Conservation (phyloP, 1,140 invertebrate species). For the Heliconius nattereri region DNA sequence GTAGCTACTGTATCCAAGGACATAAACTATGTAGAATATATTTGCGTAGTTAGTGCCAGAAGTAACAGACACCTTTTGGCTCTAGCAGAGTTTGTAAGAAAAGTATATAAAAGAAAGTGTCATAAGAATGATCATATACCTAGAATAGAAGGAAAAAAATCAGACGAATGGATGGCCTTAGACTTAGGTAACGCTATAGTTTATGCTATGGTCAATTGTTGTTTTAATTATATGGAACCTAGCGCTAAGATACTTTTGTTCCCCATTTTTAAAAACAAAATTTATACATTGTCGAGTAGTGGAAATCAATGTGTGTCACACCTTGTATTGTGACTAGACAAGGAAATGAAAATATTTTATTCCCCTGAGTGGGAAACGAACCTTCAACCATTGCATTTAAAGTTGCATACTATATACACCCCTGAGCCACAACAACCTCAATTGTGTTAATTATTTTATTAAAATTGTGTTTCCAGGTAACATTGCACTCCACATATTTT, state of each 20-base stretch:
- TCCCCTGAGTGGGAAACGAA: no score
- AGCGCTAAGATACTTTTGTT: background rate
- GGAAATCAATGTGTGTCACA: no score
- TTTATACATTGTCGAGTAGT: no score
- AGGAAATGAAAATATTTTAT: no score
- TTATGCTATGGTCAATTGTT: no score
- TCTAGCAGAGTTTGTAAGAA: conserved; percentile 88
- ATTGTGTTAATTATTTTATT: background rate
- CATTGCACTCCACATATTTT: conserved; percentile 95
- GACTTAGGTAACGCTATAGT: conserved; percentile 87
- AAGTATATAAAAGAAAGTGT: conserved; percentile 89
- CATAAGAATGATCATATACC: conserved; percentile 85
- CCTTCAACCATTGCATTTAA: no score
- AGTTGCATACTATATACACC: no score
- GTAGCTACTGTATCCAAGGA: conserved; percentile 88
- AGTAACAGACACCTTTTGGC: conserved; percentile 89
- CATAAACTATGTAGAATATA: conserved; percentile 90
- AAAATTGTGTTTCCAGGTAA: conserved; percentile 84
- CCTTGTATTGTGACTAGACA: no score
- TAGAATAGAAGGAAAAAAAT: conserved; percentile 88
- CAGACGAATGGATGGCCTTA: conserved; percentile 92
- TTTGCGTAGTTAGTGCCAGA: conserved; percentile 89
- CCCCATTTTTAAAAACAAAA: no score
- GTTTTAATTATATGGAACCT: background rate
- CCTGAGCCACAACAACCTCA: no score